Percentiles rank a stretch among this genome's conserved stretches.
Evolutionary conservation across 2,113 vertebrate genomes (phyloP).

Genomic region (Aldabrachelys gigantea): DNA sequence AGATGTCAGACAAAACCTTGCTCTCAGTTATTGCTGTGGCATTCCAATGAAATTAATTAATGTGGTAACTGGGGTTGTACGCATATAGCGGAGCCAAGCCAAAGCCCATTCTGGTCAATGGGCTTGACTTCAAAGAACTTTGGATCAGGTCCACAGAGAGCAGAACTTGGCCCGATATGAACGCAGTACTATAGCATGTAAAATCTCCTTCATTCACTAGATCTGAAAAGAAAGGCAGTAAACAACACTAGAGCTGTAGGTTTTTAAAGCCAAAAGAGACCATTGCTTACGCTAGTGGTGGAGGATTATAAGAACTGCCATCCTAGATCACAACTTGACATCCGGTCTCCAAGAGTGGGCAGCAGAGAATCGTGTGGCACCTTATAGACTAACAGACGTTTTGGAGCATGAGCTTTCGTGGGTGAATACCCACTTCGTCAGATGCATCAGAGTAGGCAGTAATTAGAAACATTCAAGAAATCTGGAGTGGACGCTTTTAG

Average conservation of each 20-base stretch:
- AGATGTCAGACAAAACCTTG: neutral
- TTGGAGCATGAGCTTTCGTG: too few species aligned
- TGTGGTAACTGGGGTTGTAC: neutral
- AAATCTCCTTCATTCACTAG: neutral
- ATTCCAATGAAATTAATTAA: fast-evolving
- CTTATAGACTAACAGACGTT: too few species aligned
- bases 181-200: neutral
- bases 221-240: neutral
- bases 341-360: neutral
- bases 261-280: neutral
- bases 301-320: neutral
- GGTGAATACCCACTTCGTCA: too few species aligned
- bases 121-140: fast-evolving
- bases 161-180: neutral
- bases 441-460: neutral
- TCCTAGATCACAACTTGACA: neutral
- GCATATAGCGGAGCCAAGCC: neutral
- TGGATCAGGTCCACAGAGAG: neutral
- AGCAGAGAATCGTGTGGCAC: too few species aligned
- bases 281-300: neutral
- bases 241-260: neutral
- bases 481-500: neutral
- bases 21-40: fast-evolving
- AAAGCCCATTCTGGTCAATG: fast-evolving
- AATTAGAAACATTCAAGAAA: too few species aligned